Percentiles rank a stretch among this genome's conserved stretches.
Evolutionary conservation across 1,140 invertebrate species (phyloP).

Genomic region (Agrilus planipennis): DNA sequence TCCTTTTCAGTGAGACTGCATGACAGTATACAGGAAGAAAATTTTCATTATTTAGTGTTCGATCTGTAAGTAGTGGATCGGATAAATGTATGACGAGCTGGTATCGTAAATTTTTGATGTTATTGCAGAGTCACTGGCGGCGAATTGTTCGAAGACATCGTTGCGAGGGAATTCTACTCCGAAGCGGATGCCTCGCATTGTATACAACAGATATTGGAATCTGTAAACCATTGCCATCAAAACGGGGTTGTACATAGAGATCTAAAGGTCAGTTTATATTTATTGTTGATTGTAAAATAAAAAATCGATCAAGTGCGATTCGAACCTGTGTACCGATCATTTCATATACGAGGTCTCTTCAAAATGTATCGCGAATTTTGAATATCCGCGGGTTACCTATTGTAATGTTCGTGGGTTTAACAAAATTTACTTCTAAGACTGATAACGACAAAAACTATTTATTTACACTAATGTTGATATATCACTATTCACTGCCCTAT

Average conservation of each 20-base stretch:
- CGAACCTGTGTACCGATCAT: too few species aligned
- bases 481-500: too few species aligned
- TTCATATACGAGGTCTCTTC: too few species aligned
- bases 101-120: slow-evolving; percentile 7
- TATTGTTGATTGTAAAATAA: too few species aligned
- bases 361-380: too few species aligned
- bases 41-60: slow-evolving; percentile 98
- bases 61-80: slow-evolving; percentile 73
- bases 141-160: slow-evolving; percentile 99
- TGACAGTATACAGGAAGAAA: slow-evolving; percentile 99
- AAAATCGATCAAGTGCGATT: too few species aligned
- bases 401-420: too few species aligned
- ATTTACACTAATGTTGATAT: too few species aligned
- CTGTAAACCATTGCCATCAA: slow-evolving; percentile 97
- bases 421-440: too few species aligned
- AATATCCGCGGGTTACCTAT: too few species aligned
- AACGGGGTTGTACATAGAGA: slow-evolving; percentile 98
- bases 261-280: slow-evolving; percentile 59
- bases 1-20: slow-evolving; percentile 85
- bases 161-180: slow-evolving; percentile 99
- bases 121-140: slow-evolving; percentile 88
- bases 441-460: too few species aligned
- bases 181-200: slow-evolving; percentile 99
- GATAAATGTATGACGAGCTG: background rate
- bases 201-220: slow-evolving; percentile 99